A percentile compares a stretch with the other conserved stretches of the same genome.
These are phyloP conservation scores for Staurois parvus DNA, from an alignment of 2,797 vertebrate species.

Conservation along the genomic window DNA sequence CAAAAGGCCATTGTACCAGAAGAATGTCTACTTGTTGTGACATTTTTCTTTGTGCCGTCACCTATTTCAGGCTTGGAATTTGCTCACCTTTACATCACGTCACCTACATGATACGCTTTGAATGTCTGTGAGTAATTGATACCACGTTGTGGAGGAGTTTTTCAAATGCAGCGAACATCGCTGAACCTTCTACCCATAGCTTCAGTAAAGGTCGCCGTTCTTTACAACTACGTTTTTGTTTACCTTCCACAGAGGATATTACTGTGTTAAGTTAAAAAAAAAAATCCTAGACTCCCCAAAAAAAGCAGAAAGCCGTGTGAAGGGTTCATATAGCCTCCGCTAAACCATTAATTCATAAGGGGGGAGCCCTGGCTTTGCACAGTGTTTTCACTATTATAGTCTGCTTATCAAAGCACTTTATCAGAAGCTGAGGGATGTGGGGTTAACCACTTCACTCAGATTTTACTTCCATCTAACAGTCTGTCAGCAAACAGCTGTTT, in stretches of 20 bases:
- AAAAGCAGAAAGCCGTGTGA: slow-evolving; percentile 46
- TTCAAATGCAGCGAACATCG: slow-evolving; percentile 41
- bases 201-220: slow-evolving; percentile 37
- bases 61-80: slow-evolving; percentile 64
- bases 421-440: slow-evolving; percentile 92
- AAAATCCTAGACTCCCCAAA: slow-evolving; percentile 32
- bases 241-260: slow-evolving; percentile 64
- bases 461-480: slow-evolving; percentile 79
- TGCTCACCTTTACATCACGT: slow-evolving; percentile 63
- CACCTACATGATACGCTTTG: slow-evolving; percentile 61
- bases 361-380: slow-evolving; percentile 78
- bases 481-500: slow-evolving; percentile 92
- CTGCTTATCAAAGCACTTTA: slow-evolving; percentile 98
- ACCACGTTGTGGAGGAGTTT: slow-evolving; percentile 52
- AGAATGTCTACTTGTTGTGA: not conserved
- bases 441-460: slow-evolving; percentile 84
- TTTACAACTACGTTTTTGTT: slow-evolving; percentile 48
- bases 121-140: slow-evolving; percentile 54
- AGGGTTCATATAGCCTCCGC: slow-evolving; percentile 63
- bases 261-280: slow-evolving; percentile 64
- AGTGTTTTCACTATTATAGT: slow-evolving; percentile 79
- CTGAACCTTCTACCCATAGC: slow-evolving; percentile 25
- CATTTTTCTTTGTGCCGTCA: slow-evolving; percentile 12
- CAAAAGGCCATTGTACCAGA: not conserved
- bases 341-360: slow-evolving; percentile 83